Percentiles rank a stretch among this genome's conserved stretches.
Conservation (phyloP, 2,113 vertebrate species). For the Malaclemys terrapin region DNA sequence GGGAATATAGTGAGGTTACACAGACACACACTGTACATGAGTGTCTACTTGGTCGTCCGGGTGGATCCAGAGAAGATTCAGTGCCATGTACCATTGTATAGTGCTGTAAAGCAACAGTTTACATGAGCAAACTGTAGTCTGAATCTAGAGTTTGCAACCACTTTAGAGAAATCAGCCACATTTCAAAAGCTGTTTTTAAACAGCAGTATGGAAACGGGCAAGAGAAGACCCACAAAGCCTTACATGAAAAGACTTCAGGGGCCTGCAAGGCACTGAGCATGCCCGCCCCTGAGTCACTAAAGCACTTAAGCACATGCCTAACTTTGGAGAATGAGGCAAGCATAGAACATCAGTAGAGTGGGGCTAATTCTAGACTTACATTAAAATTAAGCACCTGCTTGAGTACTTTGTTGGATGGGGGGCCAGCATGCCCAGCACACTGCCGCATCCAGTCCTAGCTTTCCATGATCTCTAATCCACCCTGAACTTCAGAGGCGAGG, state of each 20-base stretch:
- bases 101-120: neutral
- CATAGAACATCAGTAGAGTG: fast-evolving
- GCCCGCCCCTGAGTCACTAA: neutral
- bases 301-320: neutral
- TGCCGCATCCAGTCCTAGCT: neutral
- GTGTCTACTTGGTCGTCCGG: neutral
- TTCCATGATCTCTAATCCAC: neutral
- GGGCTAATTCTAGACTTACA: fast-evolving
- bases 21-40: neutral
- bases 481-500: neutral
- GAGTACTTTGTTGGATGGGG: neutral
- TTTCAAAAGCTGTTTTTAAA: neutral
- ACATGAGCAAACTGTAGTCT: fast-evolving
- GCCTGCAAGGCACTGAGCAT: fast-evolving
- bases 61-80: neutral
- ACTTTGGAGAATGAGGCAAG: neutral
- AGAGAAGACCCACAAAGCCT: neutral
- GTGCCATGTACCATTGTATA: neutral
- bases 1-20: neutral
- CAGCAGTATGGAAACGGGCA: neutral
- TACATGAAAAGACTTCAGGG: fast-evolving
- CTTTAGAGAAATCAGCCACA: neutral
- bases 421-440: fast-evolving
- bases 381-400: neutral
- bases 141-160: neutral